A percentile compares a stretch with the other conserved stretches of the same genome.
Evolutionary conservation across 2,797 vertebrate species (phyloP).

Genomic region (Sebastes flavidus): DNA sequence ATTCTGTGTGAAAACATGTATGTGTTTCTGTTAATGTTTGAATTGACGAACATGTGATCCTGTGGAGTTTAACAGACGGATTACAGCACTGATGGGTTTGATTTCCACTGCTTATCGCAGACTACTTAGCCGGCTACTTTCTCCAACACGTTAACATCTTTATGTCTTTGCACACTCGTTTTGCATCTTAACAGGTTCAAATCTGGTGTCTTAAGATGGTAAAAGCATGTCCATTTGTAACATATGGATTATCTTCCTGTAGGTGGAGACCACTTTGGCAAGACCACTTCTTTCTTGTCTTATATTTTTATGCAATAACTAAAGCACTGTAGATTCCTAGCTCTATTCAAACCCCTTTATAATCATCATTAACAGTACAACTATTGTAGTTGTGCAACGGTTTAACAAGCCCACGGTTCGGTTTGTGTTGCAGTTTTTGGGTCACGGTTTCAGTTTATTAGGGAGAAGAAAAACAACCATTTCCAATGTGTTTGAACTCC

Average conservation of each 20-base stretch:
- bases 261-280: neutral
- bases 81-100: neutral
- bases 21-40: neutral
- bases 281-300: neutral
- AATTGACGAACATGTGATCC: neutral
- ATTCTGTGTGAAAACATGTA: neutral
- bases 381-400: too few relatives aligned
- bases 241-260: neutral
- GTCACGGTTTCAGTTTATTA: too few relatives aligned
- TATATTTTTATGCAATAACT: neutral
- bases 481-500: too few relatives aligned
- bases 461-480: too few relatives aligned
- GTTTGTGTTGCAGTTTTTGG: accelerated
- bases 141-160: accelerated
- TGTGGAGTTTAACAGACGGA: constrained; percentile 18
- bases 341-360: neutral
- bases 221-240: neutral
- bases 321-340: neutral
- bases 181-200: neutral
- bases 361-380: neutral
- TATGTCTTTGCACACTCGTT: neutral
- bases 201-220: neutral
- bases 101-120: neutral
- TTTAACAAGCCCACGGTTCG: too few relatives aligned
- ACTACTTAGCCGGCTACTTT: neutral